These are phyloP conservation scores for Blastobasis adustella DNA, from an alignment of 2,888 invertebrate genomes.

Conservation along the genomic window DNA sequence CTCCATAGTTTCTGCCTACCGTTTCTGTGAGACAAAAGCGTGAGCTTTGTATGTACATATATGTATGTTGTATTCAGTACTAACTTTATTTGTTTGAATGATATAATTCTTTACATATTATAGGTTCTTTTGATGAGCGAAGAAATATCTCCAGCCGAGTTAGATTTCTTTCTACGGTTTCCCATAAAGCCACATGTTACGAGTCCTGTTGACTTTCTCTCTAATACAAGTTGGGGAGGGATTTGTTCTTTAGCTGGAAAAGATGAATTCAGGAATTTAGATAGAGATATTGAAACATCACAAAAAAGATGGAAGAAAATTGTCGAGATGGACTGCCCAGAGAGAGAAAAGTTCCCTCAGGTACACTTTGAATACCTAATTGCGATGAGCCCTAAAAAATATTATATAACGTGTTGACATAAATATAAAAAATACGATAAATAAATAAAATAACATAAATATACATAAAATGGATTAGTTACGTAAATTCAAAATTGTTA, in stretches of 20 bases:
- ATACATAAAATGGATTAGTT: not conserved
- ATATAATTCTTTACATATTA: not conserved
- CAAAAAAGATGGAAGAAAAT: constrained; percentile 98
- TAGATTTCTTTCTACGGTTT: constrained; percentile 94
- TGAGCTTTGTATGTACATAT: no score
- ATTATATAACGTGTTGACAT: no score
- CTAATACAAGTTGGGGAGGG: constrained; percentile 95
- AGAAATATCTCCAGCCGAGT: constrained; percentile 87
- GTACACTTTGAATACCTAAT: constrained; percentile 22
- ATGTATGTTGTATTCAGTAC: no score
- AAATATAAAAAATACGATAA: not conserved
- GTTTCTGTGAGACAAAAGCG: no score
- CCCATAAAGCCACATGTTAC: constrained; percentile 94
- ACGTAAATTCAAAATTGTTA: constrained; percentile 8
- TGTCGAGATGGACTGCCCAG: constrained; percentile 95
- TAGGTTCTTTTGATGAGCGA: constrained; percentile 90
- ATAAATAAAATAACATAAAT: no score
- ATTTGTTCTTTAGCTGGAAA: constrained; percentile 92
- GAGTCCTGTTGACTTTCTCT: constrained; percentile 95
- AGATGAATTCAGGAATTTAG: constrained; percentile 95
- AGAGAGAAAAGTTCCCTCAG: constrained; percentile 97
- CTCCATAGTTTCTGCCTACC: no score
- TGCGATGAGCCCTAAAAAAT: not conserved
- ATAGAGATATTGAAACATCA: constrained; percentile 96
- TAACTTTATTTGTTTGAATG: no score